These are phyloP conservation scores for Tychaedon coryphoeus DNA, from an alignment of 2,113 vertebrate genomes.

Conservation along the genomic window DNA sequence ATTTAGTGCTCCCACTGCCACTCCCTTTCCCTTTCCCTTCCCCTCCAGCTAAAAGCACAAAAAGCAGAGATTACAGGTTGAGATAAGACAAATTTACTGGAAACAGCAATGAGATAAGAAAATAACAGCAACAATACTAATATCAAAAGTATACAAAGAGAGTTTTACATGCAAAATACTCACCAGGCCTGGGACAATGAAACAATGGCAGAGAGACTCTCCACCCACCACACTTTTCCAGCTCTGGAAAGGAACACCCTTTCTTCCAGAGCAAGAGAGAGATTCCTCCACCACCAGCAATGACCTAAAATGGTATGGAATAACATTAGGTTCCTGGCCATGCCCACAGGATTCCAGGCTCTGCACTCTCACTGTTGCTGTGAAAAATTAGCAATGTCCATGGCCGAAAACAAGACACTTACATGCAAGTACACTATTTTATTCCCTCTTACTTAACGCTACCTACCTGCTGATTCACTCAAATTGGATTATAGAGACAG, in stretches of 20 bases:
- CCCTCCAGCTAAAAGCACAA: background rate
- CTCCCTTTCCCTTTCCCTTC: fast-evolving
- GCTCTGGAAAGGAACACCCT: fast-evolving
- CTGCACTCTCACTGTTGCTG: background rate
- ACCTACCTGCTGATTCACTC: background rate
- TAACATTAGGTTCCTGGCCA: background rate
- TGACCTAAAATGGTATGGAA: background rate
- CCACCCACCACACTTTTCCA: background rate
- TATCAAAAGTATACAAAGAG: background rate
- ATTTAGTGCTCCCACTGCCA: background rate
- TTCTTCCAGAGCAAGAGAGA: background rate
- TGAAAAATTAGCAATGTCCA: background rate
- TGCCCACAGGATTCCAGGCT: background rate
- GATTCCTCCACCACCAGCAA: background rate
- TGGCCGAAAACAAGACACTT: background rate
- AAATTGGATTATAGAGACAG: background rate
- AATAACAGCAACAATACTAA: background rate
- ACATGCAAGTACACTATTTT: background rate
- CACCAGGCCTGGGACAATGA: background rate
- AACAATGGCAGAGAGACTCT: background rate
- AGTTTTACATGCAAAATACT: background rate
- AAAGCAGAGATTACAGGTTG: fast-evolving
- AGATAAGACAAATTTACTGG: background rate
- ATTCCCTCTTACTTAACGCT: background rate
- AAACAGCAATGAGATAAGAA: background rate